These are phyloP conservation scores for Campoplex nolae DNA, from an alignment of 2,888 invertebrate genomes.

Conservation along the genomic window DNA sequence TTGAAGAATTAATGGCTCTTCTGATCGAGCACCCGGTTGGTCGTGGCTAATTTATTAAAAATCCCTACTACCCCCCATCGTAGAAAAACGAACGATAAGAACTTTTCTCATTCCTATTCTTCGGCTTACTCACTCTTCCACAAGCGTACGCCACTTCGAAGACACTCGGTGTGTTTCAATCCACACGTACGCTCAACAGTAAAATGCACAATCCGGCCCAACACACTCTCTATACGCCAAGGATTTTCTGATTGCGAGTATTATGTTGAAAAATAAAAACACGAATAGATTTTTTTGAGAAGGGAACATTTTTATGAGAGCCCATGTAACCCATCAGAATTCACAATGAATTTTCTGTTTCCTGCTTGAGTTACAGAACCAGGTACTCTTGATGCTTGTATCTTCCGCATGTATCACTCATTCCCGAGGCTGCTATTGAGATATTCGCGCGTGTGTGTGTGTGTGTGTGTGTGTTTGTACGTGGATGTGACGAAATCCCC, in stretches of 20 bases:
- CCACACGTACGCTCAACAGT: no score
- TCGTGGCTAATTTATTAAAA: background rate
- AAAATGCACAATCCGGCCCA: background rate
- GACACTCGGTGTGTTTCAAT: background rate
- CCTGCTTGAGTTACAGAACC: background rate
- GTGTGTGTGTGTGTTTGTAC: background rate
- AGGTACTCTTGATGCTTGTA: background rate
- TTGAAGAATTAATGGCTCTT: background rate
- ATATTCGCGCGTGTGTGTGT: conserved; percentile 45
- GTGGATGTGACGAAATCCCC: conserved; percentile 58
- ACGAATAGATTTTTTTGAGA: background rate
- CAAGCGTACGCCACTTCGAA: background rate
- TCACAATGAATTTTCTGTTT: conserved; percentile 18
- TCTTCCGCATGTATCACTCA: conserved; percentile 1
- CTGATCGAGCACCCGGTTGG: background rate
- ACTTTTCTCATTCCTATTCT: background rate
- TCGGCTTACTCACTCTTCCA: background rate
- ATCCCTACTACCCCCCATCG: background rate
- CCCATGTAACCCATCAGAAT: background rate
- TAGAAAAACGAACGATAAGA: background rate
- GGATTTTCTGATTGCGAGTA: conserved; percentile 53
- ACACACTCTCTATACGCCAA: conserved; percentile 22
- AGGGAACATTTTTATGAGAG: background rate
- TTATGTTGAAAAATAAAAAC: conserved; percentile 43
- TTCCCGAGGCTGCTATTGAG: conserved; percentile 49